These are phyloP conservation scores for Anseranas semipalmata DNA, from an alignment of 2,113 vertebrate species.

Conservation along the genomic window DNA sequence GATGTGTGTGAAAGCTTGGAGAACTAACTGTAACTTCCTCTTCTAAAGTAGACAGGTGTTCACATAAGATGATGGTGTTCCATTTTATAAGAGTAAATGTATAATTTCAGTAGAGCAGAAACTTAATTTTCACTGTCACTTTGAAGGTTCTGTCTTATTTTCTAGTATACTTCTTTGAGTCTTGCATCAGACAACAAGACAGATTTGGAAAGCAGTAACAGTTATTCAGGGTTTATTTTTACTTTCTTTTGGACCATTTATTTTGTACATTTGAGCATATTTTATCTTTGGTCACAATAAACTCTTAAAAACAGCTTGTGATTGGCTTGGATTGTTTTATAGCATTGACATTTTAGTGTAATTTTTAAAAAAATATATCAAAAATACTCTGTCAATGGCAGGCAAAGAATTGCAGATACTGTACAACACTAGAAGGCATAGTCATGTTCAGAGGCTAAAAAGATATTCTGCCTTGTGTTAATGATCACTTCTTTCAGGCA, in stretches of 20 bases:
- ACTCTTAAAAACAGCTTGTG: background rate
- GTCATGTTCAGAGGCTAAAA: background rate
- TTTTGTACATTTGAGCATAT: background rate
- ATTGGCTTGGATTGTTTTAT: background rate
- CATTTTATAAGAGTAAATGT: background rate
- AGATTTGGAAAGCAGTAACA: background rate
- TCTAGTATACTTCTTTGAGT: background rate
- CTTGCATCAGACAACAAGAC: background rate
- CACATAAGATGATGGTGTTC: background rate
- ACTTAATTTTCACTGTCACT: background rate
- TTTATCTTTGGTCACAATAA: background rate
- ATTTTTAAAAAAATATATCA: background rate
- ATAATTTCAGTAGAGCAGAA: background rate
- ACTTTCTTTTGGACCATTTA: background rate
- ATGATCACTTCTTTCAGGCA: background rate
- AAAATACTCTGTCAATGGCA: background rate
- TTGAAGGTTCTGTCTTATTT: background rate
- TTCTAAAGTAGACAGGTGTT: background rate
- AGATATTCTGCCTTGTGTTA: background rate
- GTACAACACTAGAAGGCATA: background rate
- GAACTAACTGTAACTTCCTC: background rate
- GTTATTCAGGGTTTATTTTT: background rate
- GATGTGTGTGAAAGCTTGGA: background rate
- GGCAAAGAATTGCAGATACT: background rate
- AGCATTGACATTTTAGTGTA: background rate